Evolutionary conservation across 23 tunicate genomes (phyloP).

Genomic region (Clavelina lepadiformis): DNA sequence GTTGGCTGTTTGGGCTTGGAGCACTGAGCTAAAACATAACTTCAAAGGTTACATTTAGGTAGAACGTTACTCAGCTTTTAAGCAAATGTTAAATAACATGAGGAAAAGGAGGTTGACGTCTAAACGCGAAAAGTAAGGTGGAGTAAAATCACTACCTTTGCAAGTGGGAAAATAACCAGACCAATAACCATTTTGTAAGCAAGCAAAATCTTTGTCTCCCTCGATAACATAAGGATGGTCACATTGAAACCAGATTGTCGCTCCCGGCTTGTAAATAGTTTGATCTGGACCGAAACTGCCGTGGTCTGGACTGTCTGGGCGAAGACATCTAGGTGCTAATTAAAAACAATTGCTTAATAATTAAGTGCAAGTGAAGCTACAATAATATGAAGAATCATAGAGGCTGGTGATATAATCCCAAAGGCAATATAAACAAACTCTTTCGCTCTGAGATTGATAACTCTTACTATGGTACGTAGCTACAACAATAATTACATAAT

Average conservation of each 20-base stretch:
- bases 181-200: neutral
- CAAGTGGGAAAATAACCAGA: neutral
- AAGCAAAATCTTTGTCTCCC: neutral
- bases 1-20: neutral
- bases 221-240: neutral
- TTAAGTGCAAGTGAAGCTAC: no score
- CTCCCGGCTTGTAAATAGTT: neutral
- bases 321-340: neutral
- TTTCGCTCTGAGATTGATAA: no score
- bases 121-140: neutral
- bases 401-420: no score
- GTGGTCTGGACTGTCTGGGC: neutral
- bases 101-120: neutral
- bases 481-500: no score
- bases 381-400: no score
- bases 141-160: neutral
- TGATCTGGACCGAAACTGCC: neutral
- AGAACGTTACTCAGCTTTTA: no score
- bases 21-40: no score
- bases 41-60: no score
- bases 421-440: no score
- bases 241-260: neutral
- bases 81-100: no score
- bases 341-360: no score
- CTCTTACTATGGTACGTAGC: no score